These are phyloP conservation scores for Pyrrhosoma nymphula DNA, from an alignment of 2,888 invertebrate species.

Conservation along the genomic window DNA sequence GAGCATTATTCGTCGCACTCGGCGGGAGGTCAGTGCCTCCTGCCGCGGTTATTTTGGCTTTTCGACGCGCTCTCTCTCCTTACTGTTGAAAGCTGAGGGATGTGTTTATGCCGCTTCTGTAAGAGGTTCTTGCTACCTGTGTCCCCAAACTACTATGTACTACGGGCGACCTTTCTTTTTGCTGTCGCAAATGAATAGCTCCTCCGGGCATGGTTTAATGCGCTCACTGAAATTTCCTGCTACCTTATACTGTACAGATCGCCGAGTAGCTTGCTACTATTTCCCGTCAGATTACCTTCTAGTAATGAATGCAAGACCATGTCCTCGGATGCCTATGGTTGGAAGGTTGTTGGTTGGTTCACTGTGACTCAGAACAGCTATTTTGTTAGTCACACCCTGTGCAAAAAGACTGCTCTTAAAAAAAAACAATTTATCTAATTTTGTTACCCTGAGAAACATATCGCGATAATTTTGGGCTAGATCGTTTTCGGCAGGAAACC, in stretches of 20 bases:
- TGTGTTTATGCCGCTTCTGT: not conserved
- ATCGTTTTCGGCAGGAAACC: too few relatives aligned
- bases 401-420: too few relatives aligned
- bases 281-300: not conserved
- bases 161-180: not conserved
- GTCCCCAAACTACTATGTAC: not conserved
- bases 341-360: too few relatives aligned
- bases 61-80: not conserved
- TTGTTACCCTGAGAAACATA: too few relatives aligned
- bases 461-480: too few relatives aligned
- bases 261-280: not conserved
- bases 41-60: conserved; percentile 19
- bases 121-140: not conserved
- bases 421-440: too few relatives aligned
- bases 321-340: too few relatives aligned
- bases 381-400: too few relatives aligned
- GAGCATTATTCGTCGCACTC: not conserved
- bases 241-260: too few relatives aligned
- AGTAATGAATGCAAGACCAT: too few relatives aligned
- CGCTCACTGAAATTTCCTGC: not conserved
- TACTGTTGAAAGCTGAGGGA: not conserved
- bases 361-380: too few relatives aligned
- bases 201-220: not conserved
- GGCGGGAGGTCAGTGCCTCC: conserved; percentile 45
- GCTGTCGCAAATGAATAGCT: not conserved